Conservation (phyloP, 1,140 invertebrate genomes). For the Drosophila tani region DNA sequence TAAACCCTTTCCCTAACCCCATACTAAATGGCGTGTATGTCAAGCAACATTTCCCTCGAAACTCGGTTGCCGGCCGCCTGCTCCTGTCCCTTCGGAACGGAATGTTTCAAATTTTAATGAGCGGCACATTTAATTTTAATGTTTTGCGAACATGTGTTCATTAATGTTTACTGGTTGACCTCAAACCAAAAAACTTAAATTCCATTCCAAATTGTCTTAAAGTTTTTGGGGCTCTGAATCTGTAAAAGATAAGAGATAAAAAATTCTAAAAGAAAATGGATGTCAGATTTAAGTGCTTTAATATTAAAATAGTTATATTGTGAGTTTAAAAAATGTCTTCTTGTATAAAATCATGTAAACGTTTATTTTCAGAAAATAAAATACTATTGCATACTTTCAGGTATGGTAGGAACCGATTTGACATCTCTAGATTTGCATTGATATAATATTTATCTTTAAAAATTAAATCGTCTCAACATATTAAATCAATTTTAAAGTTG, state of each 20-base stretch:
- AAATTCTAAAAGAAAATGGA: not conserved
- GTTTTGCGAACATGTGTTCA: constrained; percentile 77
- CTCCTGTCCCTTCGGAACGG: constrained; percentile 37
- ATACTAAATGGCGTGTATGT: constrained; percentile 38
- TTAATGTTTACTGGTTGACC: constrained; percentile 61
- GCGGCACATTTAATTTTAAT: constrained; percentile 81
- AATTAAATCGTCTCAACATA: too few species aligned
- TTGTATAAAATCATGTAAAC: too few species aligned
- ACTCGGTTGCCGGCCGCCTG: constrained; percentile 22
- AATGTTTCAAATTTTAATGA: constrained; percentile 79
- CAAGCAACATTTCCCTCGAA: constrained; percentile 65
- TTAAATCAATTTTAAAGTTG: too few species aligned
- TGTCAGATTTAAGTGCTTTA: not conserved
- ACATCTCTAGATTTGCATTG: too few species aligned
- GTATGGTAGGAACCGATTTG: too few species aligned
- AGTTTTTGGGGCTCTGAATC: constrained; percentile 17
- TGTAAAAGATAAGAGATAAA: constrained; percentile 29
- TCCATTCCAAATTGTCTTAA: constrained; percentile 7
- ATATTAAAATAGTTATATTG: too few species aligned
- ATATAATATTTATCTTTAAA: too few species aligned
- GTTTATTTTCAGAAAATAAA: too few species aligned
- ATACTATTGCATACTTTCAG: too few species aligned
- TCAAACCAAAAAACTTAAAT: constrained; percentile 18
- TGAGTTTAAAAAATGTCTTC: too few species aligned
- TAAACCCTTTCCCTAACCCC: constrained; percentile 5